These are phyloP conservation scores for Chrysodeixis includens DNA, from an alignment of 2,888 invertebrate species.

Conservation along the genomic window DNA sequence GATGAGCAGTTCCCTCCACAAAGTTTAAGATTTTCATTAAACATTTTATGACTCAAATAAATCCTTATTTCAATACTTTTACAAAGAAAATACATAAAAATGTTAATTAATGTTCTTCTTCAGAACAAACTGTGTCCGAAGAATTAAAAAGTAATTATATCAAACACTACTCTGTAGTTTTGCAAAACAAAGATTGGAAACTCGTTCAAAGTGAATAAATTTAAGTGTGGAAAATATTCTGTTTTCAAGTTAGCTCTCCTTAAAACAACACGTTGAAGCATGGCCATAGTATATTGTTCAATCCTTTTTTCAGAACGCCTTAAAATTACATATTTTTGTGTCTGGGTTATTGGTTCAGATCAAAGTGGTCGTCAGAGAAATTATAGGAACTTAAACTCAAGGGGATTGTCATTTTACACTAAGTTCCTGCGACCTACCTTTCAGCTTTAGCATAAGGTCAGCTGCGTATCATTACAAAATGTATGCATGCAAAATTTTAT, in stretches of 20 bases:
- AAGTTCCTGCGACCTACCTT: too few relatives aligned
- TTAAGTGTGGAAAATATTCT: not conserved
- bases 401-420: too few relatives aligned
- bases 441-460: too few relatives aligned
- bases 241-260: not conserved
- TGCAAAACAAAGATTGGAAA: conserved; percentile 17
- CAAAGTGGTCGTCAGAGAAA: too few relatives aligned
- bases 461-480: too few relatives aligned
- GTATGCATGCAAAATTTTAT: too few relatives aligned
- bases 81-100: conserved; percentile 19
- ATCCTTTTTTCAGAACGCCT: not conserved
- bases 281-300: too few relatives aligned
- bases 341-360: too few relatives aligned
- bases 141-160: conserved; percentile 29
- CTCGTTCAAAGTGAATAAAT: conserved; percentile 15
- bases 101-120: conserved; percentile 19
- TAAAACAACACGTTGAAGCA: not conserved
- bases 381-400: too few relatives aligned
- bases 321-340: not conserved
- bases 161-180: conserved; percentile 13
- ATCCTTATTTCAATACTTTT: conserved; percentile 12
- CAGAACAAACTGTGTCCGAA: conserved; percentile 5
- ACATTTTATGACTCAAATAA: conserved; percentile 10
- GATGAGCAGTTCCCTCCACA: not conserved
- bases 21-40: conserved; percentile 13